Evolutionary conservation across 2,113 vertebrate genomes (phyloP), one percentile per base, ranked within the genome.

Genomic region (Struthidea cinerea): DNA sequence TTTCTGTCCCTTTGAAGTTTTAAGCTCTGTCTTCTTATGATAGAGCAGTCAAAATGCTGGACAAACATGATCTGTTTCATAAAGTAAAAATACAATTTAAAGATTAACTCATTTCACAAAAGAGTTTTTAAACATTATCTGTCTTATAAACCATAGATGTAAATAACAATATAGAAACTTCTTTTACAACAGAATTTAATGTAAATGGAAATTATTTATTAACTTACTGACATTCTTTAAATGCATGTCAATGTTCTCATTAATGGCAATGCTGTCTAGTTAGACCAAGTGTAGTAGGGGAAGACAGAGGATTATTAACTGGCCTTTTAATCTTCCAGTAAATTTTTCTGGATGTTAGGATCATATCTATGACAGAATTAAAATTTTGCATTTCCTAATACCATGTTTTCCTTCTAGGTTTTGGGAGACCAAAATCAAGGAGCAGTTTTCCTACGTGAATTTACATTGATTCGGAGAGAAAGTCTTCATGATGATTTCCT

Each of bases 371-470:
- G 37, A 13, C n/a, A 90, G 35, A 55, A 68, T n/a, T 50, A 24
- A 78, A 90, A 46, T 16, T 65, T n/a, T 50, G 2, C 8, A 57
- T 93, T 91, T 84, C 8, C 21, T 82, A 47, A 79, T 46, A 37
- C 11, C 56, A 9, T 88, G 32, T 77, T 98, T 91, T 96, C 57
- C 73, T 97, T 97, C 39, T 95, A 99, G 99, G 97, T 98, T 84
- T 97, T 87, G 12, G 98, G 98, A 85, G 96, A 98, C 74, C 97
- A 98, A 90, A 98, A 96, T 81, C 97, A 99, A 47, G 98, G 98
- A 55, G 99, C 99, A 35, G 98, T 99, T 92, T 99, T 99, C 91
- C 98, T 99, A 77, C 98, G 99, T 87, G 99, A 99, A 96, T 99
- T 98, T 97, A 99, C 99, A n/a, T 94, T 99, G 92, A 99, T 99